Percentiles rank a stretch among this genome's conserved stretches.
Conservation (phyloP, 2,113 vertebrate genomes). For the Lagopus muta region DNA sequence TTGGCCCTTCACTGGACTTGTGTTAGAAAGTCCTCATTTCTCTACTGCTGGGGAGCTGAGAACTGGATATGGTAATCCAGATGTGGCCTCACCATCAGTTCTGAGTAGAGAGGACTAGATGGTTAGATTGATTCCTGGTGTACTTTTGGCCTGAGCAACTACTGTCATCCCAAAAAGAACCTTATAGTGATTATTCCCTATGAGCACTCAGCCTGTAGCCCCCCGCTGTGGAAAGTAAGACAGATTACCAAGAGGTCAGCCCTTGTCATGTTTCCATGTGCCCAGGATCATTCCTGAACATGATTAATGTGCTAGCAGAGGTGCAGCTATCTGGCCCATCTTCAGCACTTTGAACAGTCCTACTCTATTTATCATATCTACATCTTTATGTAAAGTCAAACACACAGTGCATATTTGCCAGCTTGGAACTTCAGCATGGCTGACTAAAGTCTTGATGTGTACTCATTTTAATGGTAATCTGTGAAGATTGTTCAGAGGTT, state of each 20-base stretch:
- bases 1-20: neutral
- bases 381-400: neutral
- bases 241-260: neutral
- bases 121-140: neutral
- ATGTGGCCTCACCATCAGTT: neutral
- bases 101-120: neutral
- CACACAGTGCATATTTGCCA: neutral
- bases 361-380: neutral
- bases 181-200: neutral
- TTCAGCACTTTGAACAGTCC: neutral
- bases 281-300: neutral
- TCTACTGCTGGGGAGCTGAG: neutral
- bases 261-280: too few relatives aligned
- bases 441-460: neutral
- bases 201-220: neutral
- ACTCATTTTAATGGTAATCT: neutral
- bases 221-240: neutral
- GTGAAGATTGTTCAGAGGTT: neutral
- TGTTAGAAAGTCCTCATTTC: neutral
- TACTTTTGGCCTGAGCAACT: too few relatives aligned
- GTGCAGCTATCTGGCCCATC: neutral
- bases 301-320: neutral
- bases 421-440: accelerated
- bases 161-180: neutral
- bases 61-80: neutral